phyloP scores from a whole-genome alignment of 2,113 vertebrate genomes.

The Urocolius indicus region DNA sequence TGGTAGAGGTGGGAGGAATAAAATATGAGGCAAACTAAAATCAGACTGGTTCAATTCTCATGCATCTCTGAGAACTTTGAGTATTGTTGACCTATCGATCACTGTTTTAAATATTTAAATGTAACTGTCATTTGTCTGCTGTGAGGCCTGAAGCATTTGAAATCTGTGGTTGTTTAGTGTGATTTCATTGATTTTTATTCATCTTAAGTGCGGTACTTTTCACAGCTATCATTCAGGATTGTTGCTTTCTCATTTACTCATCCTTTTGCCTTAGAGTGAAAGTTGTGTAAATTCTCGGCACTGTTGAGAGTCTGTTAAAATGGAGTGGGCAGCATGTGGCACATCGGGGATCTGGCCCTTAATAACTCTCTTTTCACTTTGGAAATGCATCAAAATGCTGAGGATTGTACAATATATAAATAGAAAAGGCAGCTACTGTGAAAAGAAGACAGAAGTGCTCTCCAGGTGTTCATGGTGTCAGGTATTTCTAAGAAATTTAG shows the following conservation, averaged over 20 bases:
- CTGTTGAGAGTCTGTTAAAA: not conserved
- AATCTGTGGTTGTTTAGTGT: not conserved
- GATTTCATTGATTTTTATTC: not conserved
- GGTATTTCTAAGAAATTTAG: not conserved
- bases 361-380: not conserved
- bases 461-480: not conserved
- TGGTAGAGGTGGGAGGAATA: not conserved
- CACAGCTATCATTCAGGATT: not conserved
- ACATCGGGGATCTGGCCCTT: not conserved
- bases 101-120: not conserved
- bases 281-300: not conserved
- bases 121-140: not conserved
- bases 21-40: not conserved
- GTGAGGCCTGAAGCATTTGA: not conserved
- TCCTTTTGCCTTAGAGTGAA: not conserved
- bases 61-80: not conserved
- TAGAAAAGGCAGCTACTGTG: not conserved
- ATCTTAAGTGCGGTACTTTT: not conserved
- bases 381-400: not conserved
- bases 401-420: not conserved
- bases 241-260: not conserved
- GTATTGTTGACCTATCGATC: not conserved
- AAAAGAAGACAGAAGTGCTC: not conserved
- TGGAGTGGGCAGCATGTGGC: not conserved
- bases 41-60: not conserved